Evolutionary conservation across 2,888 invertebrate genomes (phyloP), one percentile per base, ranked within the genome.

Genomic region (Pseudococcus viburni): DNA sequence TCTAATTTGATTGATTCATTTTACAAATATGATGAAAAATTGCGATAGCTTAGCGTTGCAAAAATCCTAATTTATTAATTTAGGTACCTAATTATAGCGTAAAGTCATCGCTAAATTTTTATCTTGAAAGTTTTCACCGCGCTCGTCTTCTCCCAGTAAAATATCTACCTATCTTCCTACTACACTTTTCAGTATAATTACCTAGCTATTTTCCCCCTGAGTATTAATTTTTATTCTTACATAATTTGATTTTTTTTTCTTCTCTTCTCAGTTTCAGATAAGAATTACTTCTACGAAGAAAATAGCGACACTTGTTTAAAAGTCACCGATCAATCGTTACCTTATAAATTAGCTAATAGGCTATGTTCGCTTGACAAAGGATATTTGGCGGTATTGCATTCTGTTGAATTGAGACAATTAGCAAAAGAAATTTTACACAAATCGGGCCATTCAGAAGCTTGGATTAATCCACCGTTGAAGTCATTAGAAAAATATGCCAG

Each of bases 251-350:
- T 17, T 26, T 33, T 17, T 77, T 77, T 77, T 17, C 33, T 77
- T 17, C 33, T 77, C 15, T 77, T 42, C 89, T 12, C 88, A 90
- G 90, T 90, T 39, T 64, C 89, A 12, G 90, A 90, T 51, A 86
- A 88, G 7, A 90, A 89, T 15, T 90, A 89, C 87, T 88, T 84
- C 8, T 90, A 90, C 89, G 89, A 90, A 48, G 88, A 89, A 26
- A 89, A 89, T 46, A 90, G 89, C 68, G 90, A 90, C 89, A 89
- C 90, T 0, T 90, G 90, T 84, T 59, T 90, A 8, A 90, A 90
- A 80, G 22, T 90, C 80, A 89, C 89, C 51, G 89, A 89, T 42
- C 19, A 59, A 51, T 15, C 51, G 19, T 51, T 83, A 33, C 26
- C 80, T 0, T 55, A 88, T 12, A 17, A 88, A 46, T 46, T 51